Base-by-base conservation (phyloP, 2,888 invertebrate genomes). In the Caenorhabditis sp. region DNA sequence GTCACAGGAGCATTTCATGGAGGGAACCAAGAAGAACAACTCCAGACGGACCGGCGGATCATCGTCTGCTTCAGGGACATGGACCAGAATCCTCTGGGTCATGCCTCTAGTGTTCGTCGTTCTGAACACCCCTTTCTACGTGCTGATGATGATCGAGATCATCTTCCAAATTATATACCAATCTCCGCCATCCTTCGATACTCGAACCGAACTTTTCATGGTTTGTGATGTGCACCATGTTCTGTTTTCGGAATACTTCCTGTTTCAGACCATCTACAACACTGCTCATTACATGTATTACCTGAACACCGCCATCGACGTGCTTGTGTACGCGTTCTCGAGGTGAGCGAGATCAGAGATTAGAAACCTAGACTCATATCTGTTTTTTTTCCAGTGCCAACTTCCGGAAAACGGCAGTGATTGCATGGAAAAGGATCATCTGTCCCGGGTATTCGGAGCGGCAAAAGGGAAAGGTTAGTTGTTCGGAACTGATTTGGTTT, bases 51-150 rank as follows among this genome's bases (percentile, higher is more conserved):
- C 83, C 37, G 85, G 85, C 47, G 85, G 84, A 24, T 69, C 79
- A 0, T 69, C 67, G 9, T 79, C 79, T 0, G 76, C 83, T 35
- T 83, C 87, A 24, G 84, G 85, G 9, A 86, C 87, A 2, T 87
- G 88, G 74, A 89, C 90, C 2, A 69, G 89, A 20, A 90, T 91
- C 58, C 86, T 91, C 37, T 85, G 90, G 83, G 91, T 91, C 44
- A 90, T 91, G 78, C 91, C 91, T n/a, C 74, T 91, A 64, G 89
- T 90, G 44, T 91, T 91, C 74, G 89, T 90, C 13, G 78, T 91
- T 8, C 77, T 91, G 28, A 91, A 91, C 85, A 89, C 91, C 11
- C 91, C 91, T 0, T 91, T 91, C 81, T 90, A 91, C 70, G 80
- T 89, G 24, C 71, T 83, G 5, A 81, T 81, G 81, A 84, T 86